A percentile compares a stretch with the other conserved stretches of the same genome.
These are phyloP conservation scores for Amblyopsis rosae DNA, from an alignment of 2,113 vertebrate species.

Conservation along the genomic window DNA sequence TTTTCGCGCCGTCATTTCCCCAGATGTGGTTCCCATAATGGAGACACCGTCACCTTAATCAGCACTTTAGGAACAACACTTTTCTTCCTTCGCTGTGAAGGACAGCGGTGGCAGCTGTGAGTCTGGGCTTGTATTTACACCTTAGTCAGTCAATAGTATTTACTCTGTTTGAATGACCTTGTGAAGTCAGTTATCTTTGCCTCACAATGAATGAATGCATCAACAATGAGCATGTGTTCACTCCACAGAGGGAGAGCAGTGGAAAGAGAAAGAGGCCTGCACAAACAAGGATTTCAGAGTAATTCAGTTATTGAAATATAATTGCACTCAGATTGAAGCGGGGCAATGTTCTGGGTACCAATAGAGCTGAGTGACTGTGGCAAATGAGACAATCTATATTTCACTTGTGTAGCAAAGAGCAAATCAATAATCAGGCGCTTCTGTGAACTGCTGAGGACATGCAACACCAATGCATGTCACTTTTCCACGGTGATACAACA, in stretches of 20 bases:
- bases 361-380: constrained; percentile 25
- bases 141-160: constrained; percentile 69
- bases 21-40: constrained; percentile 48
- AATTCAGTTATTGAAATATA: constrained; percentile 49
- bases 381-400: constrained; percentile 58
- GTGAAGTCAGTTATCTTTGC: constrained; percentile 69
- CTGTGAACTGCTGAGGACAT: no score
- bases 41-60: constrained; percentile 58
- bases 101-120: constrained; percentile 55
- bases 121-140: constrained; percentile 68
- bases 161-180: constrained; percentile 72
- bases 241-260: constrained; percentile 21
- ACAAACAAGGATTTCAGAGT: constrained; percentile 34
- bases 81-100: constrained; percentile 59
- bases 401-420: constrained; percentile 46
- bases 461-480: no score
- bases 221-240: constrained; percentile 63
- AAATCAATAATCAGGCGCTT: constrained; percentile 7
- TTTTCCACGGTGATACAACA: no score
- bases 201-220: constrained; percentile 74
- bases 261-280: neutral
- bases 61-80: constrained; percentile 66
- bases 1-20: constrained; percentile 14
- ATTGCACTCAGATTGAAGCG: constrained; percentile 36
- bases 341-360: constrained; percentile 34